Evolutionary conservation across 1,140 invertebrate species (phyloP).

Genomic region (Drosophila micromelanica): DNA sequence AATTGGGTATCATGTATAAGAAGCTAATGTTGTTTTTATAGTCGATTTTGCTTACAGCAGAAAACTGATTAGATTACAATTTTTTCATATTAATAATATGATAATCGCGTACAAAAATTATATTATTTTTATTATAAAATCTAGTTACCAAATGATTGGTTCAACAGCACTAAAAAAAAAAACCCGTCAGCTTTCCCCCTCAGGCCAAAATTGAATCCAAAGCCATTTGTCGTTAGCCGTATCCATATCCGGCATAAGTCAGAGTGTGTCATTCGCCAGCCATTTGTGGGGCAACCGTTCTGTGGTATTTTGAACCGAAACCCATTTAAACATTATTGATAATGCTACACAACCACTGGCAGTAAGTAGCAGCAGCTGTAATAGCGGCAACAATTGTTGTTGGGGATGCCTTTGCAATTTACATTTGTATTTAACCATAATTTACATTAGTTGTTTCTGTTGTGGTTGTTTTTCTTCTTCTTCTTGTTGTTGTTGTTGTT

Average conservation of each 20-base stretch:
- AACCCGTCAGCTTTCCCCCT: conserved; percentile 30
- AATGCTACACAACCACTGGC: background rate
- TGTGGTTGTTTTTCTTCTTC: conserved; percentile 5
- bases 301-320: background rate
- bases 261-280: conserved; percentile 44
- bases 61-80: too few relatives aligned
- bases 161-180: background rate
- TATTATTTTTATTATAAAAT: background rate
- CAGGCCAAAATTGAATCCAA: conserved; percentile 36
- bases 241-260: conserved; percentile 55
- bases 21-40: background rate
- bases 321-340: conserved; percentile 30
- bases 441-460: conserved; percentile 46
- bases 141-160: background rate
- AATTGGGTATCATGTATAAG: conserved; percentile 11
- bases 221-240: conserved; percentile 23
- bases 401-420: conserved; percentile 49
- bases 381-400: background rate
- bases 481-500: conserved; percentile 11
- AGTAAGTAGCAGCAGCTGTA: background rate
- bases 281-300: conserved; percentile 34
- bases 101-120: too few relatives aligned
- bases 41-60: background rate
- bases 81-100: too few relatives aligned
- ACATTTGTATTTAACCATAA: conserved; percentile 63